Evolutionary conservation across 2,113 vertebrate genomes (phyloP), one percentile per base, ranked within the genome.

Genomic region (Eptesicus fuscus): DNA sequence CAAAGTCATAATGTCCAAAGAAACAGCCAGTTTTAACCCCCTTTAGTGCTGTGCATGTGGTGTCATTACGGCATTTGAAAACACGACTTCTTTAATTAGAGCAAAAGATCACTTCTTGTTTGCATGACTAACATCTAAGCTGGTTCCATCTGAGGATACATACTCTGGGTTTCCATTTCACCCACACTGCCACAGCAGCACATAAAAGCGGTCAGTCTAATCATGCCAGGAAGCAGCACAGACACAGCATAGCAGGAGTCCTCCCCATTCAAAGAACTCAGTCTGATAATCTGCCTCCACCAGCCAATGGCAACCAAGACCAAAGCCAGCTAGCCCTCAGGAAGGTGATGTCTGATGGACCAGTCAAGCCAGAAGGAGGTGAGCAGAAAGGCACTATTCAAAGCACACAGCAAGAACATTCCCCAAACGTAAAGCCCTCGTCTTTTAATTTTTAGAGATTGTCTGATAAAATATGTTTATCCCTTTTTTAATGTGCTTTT

Each of bases 161-260:
- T 98, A 99, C 98, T 99, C 98, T 99, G 99, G 99, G 99, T 99
- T 99, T 99, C 99, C 99, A 99, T 99, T 98, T 99, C 98, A 99
- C 99, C 98, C 98, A 99, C 98, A 98, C 98, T 97, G 98, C 98
- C 98, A 98, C 98, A 98, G 98, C 99, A 99, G 99, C 98, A 99
- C 99, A 99, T 98, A 99, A 98, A 98, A 99, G 98, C 99, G 98
- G 97, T 98, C 98, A 99, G 98, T 98, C 98, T 98, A 99, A 98
- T 98, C 99, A 99, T 99, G 98, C 98, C 98, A 98, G 98, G 98
- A 99, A 99, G 98, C 99, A 99, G 98, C 99, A 99, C 99, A 99
- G 99, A 98, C 99, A 99, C 99, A 99, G 99, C 99, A 98, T 99
- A 99, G 99, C 98, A 98, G 99, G 99, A 98, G 99, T 99, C 98